Conservation (phyloP, 2,797 vertebrate genomes). For the Ciconia nigra region DNA sequence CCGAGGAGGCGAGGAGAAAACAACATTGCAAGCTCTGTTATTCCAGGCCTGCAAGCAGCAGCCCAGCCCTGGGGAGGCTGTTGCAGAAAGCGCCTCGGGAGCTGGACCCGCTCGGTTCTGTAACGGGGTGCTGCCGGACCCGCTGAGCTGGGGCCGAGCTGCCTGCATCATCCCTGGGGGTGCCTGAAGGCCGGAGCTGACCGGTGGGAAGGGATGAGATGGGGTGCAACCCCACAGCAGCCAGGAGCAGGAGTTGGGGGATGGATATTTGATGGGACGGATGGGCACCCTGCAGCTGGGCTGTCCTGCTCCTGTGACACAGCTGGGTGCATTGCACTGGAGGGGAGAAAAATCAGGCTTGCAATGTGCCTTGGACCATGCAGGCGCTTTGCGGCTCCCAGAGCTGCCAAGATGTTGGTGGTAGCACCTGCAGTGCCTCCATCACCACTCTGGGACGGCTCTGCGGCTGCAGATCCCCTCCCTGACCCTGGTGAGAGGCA, state of each 20-base stretch:
- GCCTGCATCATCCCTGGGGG: not conserved
- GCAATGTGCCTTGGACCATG: not conserved
- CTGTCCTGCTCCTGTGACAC: fast-evolving
- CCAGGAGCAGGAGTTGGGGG: not conserved
- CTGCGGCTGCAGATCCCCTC: not conserved
- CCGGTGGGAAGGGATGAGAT: not conserved
- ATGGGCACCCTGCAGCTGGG: not conserved
- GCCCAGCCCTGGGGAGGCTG: not conserved
- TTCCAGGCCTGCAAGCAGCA: not conserved
- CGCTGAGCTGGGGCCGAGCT: not conserved
- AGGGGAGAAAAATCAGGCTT: not conserved
- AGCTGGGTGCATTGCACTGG: fast-evolving
- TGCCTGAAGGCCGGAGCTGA: not conserved
- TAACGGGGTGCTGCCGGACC: not conserved
- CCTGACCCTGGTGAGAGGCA: not conserved
- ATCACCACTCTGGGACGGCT: fast-evolving
- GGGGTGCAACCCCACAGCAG: not conserved
- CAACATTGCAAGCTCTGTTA: slow-evolving; percentile 39
- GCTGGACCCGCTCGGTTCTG: not conserved
- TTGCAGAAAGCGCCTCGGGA: not conserved
- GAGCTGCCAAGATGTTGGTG: not conserved
- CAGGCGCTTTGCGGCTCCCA: not conserved
- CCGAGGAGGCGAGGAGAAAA: slow-evolving; percentile 58
- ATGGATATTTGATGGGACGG: not conserved
- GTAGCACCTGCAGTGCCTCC: not conserved